Evolutionary conservation across 2,113 vertebrate genomes (phyloP), one percentile per base, ranked within the genome.

Genomic region (Oceanites oceanicus): DNA sequence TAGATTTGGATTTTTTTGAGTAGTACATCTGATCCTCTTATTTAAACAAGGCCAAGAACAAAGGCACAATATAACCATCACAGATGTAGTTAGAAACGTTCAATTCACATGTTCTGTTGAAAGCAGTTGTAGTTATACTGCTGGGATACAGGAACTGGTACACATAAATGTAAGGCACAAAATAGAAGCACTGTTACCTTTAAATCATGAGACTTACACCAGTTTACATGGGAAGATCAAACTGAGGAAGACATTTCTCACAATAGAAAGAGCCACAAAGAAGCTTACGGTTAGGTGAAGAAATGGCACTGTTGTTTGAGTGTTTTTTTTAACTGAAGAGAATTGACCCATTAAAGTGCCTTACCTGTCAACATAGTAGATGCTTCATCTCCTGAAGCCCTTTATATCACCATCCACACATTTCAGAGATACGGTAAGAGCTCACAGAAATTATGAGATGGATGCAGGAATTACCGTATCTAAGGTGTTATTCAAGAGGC

Each of bases 181-280:
- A 56, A 29, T 3, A 66, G 58, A 30, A 80, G 19, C 25, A 17
- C 13, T 36, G 30, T 30, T 40, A 45, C 25, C 42, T 76, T 63
- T 55, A 55, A 95, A 63, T 15, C 12, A 15, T 13, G 30, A 76
- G 16, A 62, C 8, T 72, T 58, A 34, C 3, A 72, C 62, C 53
- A 65, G 32, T 13, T 36, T 49, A 53, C 0, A 0, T 25, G 50
- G 47, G 42, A 75, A 79, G 12, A 34, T 63, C 25, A 56, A 65
- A 32, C 15, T 29, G 38, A 10, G 23, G 22, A 81, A 90, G 40
- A 26, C 25, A 49, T 70, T 83, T 61, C 22, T n/a, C 7, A 4
- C n/a, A 67, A 34, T 0, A 61, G 47, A 59, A 94, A 47, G 38
- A 82, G 30, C 4, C 50, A 56, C n/a, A 45, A 36, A 11, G 47